These are phyloP conservation scores for Macrosiphum euphorbiae DNA, from an alignment of 2,888 invertebrate species.

Conservation along the genomic window DNA sequence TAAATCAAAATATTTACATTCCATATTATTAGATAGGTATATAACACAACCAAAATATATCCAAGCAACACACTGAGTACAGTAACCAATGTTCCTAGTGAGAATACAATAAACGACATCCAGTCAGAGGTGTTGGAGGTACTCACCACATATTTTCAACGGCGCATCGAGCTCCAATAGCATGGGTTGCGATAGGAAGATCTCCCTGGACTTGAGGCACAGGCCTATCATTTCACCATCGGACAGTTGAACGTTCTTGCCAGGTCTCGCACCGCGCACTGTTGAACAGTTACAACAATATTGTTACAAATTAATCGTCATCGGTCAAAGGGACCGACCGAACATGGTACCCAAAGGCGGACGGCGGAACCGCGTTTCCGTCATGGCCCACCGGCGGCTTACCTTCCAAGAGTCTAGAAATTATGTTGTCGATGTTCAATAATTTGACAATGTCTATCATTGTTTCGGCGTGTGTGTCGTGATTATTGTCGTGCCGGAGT, in stretches of 20 bases:
- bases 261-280: conserved; percentile 98
- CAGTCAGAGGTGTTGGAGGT: background rate
- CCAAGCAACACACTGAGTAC: background rate
- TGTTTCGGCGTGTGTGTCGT: conserved; percentile 65
- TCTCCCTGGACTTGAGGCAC: conserved; percentile 98
- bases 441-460: conserved; percentile 93
- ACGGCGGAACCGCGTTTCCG: background rate
- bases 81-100: background rate
- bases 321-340: background rate
- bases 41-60: background rate
- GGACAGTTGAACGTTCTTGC: conserved; percentile 99
- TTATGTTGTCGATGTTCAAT: conserved; percentile 97
- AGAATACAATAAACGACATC: background rate
- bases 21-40: background rate
- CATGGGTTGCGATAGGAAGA: conserved; percentile 98
- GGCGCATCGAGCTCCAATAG: conserved; percentile 98
- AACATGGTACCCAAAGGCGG: background rate
- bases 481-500: background rate
- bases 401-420: conserved; percentile 96
- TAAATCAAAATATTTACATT: background rate
- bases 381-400: conserved; percentile 71
- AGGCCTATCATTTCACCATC: conserved; percentile 98
- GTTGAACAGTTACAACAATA: conserved; percentile 69
- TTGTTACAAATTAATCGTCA: background rate
- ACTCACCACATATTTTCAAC: conserved; percentile 96